Evolutionary conservation across 2,797 vertebrate species (phyloP).

Genomic region (Neosilurus mollespiculum): DNA sequence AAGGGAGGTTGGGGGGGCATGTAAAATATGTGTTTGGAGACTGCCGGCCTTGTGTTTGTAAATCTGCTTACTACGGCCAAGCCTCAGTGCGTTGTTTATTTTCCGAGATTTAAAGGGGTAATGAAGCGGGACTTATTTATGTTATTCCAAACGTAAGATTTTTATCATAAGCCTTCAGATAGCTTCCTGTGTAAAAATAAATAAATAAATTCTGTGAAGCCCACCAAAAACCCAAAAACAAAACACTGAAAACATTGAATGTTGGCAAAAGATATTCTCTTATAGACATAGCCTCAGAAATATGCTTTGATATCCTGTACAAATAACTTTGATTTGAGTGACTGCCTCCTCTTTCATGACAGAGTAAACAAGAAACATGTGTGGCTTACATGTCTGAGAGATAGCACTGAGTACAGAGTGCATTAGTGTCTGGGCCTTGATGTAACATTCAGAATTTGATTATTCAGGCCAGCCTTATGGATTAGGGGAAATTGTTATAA

Average conservation of each 20-base stretch:
- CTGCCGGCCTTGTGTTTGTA: slow-evolving; percentile 58
- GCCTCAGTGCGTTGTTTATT: slow-evolving; percentile 54
- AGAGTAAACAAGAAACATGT: slow-evolving; percentile 45
- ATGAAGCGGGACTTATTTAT: slow-evolving; percentile 57
- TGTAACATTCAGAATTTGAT: slow-evolving; percentile 6
- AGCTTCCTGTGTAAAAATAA: slow-evolving; percentile 40
- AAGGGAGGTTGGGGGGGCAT: background rate
- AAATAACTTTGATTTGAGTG: slow-evolving; percentile 27
- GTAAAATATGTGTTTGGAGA: slow-evolving; percentile 9
- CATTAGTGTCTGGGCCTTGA: background rate
- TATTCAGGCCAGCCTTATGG: background rate
- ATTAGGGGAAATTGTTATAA: background rate
- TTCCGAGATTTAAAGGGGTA: slow-evolving; percentile 57
- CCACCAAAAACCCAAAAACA: slow-evolving; percentile 13
- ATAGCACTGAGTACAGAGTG: background rate
- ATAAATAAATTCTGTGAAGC: slow-evolving; percentile 38
- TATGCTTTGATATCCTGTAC: slow-evolving; percentile 41
- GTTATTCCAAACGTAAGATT: slow-evolving; percentile 44
- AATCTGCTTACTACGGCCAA: slow-evolving; percentile 37
- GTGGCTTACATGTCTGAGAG: slow-evolving; percentile 1
- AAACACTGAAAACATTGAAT: slow-evolving; percentile 45
- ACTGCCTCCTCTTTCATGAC: slow-evolving; percentile 33
- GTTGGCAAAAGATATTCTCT: slow-evolving; percentile 28
- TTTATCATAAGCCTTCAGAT: slow-evolving; percentile 51
- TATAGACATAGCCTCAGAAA: background rate